A percentile compares a stretch with the other conserved stretches of the same genome.
Evolutionary conservation across 2,888 invertebrate genomes (phyloP).

Genomic region (Erynnis tages): DNA sequence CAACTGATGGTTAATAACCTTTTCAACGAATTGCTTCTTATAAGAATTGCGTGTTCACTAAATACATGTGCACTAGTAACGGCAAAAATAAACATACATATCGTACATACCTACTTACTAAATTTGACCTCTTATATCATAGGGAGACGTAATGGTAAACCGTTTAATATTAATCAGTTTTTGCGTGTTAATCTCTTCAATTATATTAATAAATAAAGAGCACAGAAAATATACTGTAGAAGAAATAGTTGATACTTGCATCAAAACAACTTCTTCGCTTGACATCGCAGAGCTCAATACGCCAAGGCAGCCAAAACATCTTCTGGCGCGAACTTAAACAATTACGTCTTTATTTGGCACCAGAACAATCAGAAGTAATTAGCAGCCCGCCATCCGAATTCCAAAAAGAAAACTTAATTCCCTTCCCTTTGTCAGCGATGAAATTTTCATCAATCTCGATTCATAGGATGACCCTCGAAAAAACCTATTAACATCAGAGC

Average conservation of each 20-base stretch:
- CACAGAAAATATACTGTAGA: too few relatives aligned
- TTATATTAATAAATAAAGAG: too few relatives aligned
- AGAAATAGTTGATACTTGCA: not conserved
- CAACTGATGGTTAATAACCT: too few relatives aligned
- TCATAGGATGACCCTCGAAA: conserved; percentile 46
- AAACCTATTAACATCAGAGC: conserved; percentile 56
- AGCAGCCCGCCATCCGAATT: conserved; percentile 54
- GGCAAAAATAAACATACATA: too few relatives aligned
- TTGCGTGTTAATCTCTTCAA: too few relatives aligned
- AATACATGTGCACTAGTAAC: too few relatives aligned
- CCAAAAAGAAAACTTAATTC: conserved; percentile 52
- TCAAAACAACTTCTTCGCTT: conserved; percentile 42
- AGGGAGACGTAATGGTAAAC: too few relatives aligned
- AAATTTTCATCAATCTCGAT: conserved; percentile 52
- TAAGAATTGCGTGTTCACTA: too few relatives aligned
- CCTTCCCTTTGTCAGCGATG: conserved; percentile 43
- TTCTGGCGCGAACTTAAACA: conserved; percentile 60
- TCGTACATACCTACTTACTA: too few relatives aligned
- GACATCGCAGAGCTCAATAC: conserved; percentile 42
- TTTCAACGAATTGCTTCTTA: too few relatives aligned
- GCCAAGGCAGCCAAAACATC: conserved; percentile 44
- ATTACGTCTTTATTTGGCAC: conserved; percentile 67
- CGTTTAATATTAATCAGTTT: too few relatives aligned
- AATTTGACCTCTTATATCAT: too few relatives aligned
- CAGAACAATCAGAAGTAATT: conserved; percentile 70